Evolutionary conservation across 1,140 invertebrate species (phyloP).

Genomic region (Drosophila bipectinata): DNA sequence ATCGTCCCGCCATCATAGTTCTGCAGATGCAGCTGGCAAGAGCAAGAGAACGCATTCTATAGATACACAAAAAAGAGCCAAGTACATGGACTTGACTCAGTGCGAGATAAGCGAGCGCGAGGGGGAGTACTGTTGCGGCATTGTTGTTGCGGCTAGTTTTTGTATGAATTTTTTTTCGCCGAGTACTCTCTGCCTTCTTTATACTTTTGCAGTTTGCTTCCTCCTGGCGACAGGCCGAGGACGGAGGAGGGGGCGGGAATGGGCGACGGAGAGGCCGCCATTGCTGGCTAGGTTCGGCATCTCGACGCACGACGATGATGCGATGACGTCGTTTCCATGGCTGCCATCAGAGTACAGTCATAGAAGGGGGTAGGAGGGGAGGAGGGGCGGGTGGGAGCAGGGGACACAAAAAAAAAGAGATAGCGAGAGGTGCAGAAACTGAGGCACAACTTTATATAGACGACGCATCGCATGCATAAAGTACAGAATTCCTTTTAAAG

Average conservation of each 20-base stretch:
- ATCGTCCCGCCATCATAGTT: slow-evolving; percentile 2
- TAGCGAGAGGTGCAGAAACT: neutral
- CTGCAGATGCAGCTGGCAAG: slow-evolving; percentile 17
- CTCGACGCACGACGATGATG: slow-evolving; percentile 47
- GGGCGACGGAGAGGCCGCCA: slow-evolving; percentile 30
- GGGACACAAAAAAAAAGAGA: neutral
- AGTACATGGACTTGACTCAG: slow-evolving; percentile 61
- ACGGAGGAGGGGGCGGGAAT: slow-evolving; percentile 1
- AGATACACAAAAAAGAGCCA: slow-evolving; percentile 56
- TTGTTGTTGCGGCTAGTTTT: slow-evolving; percentile 49
- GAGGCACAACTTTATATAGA: slow-evolving; percentile 59
- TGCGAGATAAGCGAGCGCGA: slow-evolving; percentile 24
- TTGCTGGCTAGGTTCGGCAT: slow-evolving; percentile 47
- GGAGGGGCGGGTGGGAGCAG: too few relatives aligned
- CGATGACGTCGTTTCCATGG: slow-evolving; percentile 76
- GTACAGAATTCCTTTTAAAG: slow-evolving; percentile 80
- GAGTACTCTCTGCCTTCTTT: slow-evolving; percentile 8
- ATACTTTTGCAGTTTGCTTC: slow-evolving; percentile 15
- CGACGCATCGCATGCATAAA: slow-evolving; percentile 73
- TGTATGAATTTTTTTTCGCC: slow-evolving; percentile 16
- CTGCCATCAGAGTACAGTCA: slow-evolving; percentile 64
- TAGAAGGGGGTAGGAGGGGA: slow-evolving; percentile 33
- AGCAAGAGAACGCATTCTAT: slow-evolving; percentile 43
- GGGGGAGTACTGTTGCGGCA: slow-evolving; percentile 25
- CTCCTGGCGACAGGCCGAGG: slow-evolving; percentile 6